phyloP scores from a whole-genome alignment of 2,797 vertebrate species.

The Mormyrus hasselquistii region DNA sequence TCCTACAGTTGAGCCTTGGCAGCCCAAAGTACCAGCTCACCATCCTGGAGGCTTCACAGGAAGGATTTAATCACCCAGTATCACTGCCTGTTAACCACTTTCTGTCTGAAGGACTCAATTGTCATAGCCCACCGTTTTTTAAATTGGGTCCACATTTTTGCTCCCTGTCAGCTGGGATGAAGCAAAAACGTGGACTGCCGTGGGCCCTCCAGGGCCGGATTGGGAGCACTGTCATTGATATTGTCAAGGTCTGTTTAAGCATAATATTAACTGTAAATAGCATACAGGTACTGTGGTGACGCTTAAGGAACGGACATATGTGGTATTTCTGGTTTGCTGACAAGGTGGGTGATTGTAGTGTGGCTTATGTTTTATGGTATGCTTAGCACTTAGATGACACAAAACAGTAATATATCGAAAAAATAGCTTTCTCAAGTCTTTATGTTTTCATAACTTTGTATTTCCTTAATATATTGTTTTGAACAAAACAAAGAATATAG shows the following conservation, averaged over 20 bases:
- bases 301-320: background rate
- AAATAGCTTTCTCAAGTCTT: background rate
- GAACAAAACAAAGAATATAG: background rate
- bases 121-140: background rate
- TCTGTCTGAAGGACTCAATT: background rate
- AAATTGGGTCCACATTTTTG: background rate
- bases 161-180: background rate
- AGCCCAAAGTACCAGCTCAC: background rate
- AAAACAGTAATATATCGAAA: background rate
- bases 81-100: background rate
- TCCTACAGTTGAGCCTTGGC: background rate
- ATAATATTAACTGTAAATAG: background rate
- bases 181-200: background rate
- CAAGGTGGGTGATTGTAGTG: background rate
- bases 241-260: background rate
- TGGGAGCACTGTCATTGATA: background rate
- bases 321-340: background rate
- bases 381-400: background rate
- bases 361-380: background rate
- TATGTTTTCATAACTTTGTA: too few species aligned
- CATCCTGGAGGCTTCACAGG: background rate
- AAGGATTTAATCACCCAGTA: background rate
- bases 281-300: background rate
- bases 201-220: background rate
- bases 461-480: too few species aligned